phyloP scores from a whole-genome alignment of 2,888 invertebrate genomes.

The Geotrupes spiniger region DNA sequence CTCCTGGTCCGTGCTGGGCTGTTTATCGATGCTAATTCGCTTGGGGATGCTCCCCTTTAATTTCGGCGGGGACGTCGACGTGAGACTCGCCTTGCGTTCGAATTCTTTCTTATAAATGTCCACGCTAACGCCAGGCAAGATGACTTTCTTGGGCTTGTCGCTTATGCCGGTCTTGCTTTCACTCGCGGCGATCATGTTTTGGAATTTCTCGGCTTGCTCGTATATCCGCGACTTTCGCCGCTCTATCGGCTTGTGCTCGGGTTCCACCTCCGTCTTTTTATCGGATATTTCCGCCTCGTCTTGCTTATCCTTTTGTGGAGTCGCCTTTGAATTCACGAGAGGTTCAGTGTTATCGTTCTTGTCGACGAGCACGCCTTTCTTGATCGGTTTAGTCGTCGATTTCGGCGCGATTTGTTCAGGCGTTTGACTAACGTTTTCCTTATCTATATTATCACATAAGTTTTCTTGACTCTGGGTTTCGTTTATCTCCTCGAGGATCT shows the following conservation, averaged over 20 bases:
- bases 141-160: slow-evolving; percentile 74
- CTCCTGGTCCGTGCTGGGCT: slow-evolving; percentile 29
- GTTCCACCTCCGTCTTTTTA: slow-evolving; percentile 26
- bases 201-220: slow-evolving; percentile 69
- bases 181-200: slow-evolving; percentile 52
- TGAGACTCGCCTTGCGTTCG: slow-evolving; percentile 72
- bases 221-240: slow-evolving; percentile 66
- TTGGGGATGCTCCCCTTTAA: slow-evolving; percentile 43
- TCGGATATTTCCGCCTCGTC: not conserved
- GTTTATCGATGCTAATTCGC: slow-evolving; percentile 23
- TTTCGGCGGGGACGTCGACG: slow-evolving; percentile 45
- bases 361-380: slow-evolving; percentile 46
- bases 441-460: slow-evolving; percentile 36
- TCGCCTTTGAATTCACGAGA: slow-evolving; percentile 9
- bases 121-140: slow-evolving; percentile 78
- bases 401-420: slow-evolving; percentile 27
- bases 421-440: slow-evolving; percentile 35
- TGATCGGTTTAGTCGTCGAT: slow-evolving; percentile 33
- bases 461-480: slow-evolving; percentile 48
- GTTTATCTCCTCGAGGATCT: slow-evolving; percentile 42
- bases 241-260: slow-evolving; percentile 53
- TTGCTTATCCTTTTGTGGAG: slow-evolving; percentile 8
- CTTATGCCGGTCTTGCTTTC: slow-evolving; percentile 39
- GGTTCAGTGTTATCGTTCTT: slow-evolving; percentile 41
- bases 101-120: slow-evolving; percentile 85